Percentiles rank a stretch among this genome's conserved stretches.
Evolutionary conservation across 1,140 invertebrate genomes (phyloP).

Genomic region (Solenopsis invicta): DNA sequence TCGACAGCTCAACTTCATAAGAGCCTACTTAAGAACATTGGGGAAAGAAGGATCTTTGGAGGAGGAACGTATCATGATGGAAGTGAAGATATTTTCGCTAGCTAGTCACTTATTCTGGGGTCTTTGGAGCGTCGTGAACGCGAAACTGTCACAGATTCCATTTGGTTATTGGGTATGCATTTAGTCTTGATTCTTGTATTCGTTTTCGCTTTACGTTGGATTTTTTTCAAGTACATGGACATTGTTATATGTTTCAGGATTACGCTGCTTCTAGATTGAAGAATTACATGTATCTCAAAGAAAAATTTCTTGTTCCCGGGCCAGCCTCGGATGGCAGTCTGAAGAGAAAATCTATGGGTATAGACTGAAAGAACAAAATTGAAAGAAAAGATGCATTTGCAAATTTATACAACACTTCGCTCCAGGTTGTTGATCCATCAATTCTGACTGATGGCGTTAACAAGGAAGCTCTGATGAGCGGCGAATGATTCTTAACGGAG

Average conservation of each 20-base stretch:
- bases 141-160: conserved; percentile 94
- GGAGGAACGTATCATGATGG: conserved; percentile 90
- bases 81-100: conserved; percentile 94
- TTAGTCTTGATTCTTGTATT: background rate
- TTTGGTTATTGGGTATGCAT: conserved; percentile 97
- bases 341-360: conserved; percentile 56
- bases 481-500: background rate
- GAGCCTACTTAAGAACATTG: conserved; percentile 87
- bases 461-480: background rate
- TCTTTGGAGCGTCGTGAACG: conserved; percentile 96
- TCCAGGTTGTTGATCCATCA: background rate
- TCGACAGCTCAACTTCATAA: conserved; percentile 89
- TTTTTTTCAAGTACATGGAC: conserved; percentile 23
- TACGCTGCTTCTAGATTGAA: conserved; percentile 88
- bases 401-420: conserved; percentile 35
- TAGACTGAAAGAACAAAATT: conserved; percentile 33
- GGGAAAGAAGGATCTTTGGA: conserved; percentile 84
- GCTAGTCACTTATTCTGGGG: conserved; percentile 98
- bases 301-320: conserved; percentile 86
- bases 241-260: conserved; percentile 85
- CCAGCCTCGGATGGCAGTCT: conserved; percentile 73
- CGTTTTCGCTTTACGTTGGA: background rate
- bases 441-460: background rate
- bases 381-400: conserved; percentile 19
- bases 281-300: conserved; percentile 88